These are phyloP conservation scores for Varecia variegata DNA, from an alignment of 2,797 vertebrate genomes.

Conservation along the genomic window DNA sequence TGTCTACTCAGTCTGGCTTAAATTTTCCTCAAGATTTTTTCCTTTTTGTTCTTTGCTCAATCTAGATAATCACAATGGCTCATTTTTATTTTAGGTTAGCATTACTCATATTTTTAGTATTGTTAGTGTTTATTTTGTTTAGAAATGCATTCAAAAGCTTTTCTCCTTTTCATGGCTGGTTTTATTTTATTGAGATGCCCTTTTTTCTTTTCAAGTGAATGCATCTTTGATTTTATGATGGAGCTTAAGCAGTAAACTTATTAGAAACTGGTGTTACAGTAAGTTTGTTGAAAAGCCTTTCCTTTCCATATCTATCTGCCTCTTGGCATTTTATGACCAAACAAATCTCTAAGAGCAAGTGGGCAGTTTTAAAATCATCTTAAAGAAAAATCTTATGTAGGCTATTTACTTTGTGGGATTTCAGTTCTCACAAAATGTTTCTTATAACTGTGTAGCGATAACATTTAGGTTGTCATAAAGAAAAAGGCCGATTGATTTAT, in stretches of 20 bases:
- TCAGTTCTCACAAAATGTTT: slow-evolving; percentile 33
- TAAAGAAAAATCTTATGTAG: slow-evolving; percentile 32
- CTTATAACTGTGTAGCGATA: slow-evolving; percentile 17
- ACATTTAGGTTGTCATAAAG: slow-evolving; percentile 36
- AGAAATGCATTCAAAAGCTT: neutral
- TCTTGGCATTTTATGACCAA: slow-evolving; percentile 54
- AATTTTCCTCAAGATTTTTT: slow-evolving; percentile 12
- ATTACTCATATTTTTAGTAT: slow-evolving; percentile 17
- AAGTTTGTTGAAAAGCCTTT: slow-evolving; percentile 31
- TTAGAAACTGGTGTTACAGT: neutral
- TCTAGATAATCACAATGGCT: neutral
- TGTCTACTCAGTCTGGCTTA: neutral
- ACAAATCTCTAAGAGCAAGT: slow-evolving; percentile 48
- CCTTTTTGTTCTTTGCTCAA: neutral
- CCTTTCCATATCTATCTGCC: slow-evolving; percentile 26
- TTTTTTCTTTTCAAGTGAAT: slow-evolving; percentile 39
- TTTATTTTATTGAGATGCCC: slow-evolving; percentile 30
- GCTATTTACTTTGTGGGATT: slow-evolving; percentile 44
- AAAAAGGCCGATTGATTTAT: slow-evolving; percentile 24
- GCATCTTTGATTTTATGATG: slow-evolving; percentile 65
- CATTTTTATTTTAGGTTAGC: slow-evolving; percentile 16
- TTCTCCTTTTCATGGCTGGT: neutral
- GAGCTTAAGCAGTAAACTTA: slow-evolving; percentile 17
- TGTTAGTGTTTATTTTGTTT: slow-evolving; percentile 42
- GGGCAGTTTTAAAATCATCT: slow-evolving; percentile 44